Conservation (phyloP, 2,888 invertebrate species). For the Sphecodes monilicornis region DNA sequence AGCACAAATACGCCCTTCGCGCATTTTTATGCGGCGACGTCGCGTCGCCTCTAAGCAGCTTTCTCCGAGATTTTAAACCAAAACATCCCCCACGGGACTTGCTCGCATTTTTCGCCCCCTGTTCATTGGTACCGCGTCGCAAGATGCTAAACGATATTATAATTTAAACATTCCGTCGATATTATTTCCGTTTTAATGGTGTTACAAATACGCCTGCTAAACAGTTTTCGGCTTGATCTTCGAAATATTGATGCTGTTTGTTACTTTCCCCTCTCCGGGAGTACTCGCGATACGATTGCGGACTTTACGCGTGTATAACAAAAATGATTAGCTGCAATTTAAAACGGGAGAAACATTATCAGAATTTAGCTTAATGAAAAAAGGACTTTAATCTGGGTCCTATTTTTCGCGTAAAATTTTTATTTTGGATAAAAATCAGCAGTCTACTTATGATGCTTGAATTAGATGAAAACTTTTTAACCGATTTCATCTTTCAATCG, state of each 20-base stretch:
- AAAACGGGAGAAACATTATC: background rate
- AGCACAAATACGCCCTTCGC: slow-evolving; percentile 69
- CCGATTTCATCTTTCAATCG: no score
- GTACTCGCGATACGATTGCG: background rate
- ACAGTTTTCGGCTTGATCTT: background rate
- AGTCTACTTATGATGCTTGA: no score
- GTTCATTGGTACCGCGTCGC: slow-evolving; percentile 6
- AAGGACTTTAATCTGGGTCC: no score
- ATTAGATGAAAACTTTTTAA: no score
- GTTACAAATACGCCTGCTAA: background rate
- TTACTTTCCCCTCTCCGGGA: background rate
- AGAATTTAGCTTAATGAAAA: background rate
- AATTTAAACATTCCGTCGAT: slow-evolving; percentile 1
- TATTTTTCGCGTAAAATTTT: no score
- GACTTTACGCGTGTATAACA: no score
- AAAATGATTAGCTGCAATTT: no score
- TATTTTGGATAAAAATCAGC: no score
- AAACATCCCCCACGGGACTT: slow-evolving; percentile 79
- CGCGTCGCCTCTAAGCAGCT: slow-evolving; percentile 80
- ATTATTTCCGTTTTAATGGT: background rate
- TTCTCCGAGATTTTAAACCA: slow-evolving; percentile 78
- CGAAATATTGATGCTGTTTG: background rate
- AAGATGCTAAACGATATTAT: background rate
- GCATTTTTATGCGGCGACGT: slow-evolving; percentile 71
- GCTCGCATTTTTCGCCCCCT: slow-evolving; percentile 49